Conservation (phyloP, 2,113 vertebrate genomes). For the Atherinomorus stipes region DNA sequence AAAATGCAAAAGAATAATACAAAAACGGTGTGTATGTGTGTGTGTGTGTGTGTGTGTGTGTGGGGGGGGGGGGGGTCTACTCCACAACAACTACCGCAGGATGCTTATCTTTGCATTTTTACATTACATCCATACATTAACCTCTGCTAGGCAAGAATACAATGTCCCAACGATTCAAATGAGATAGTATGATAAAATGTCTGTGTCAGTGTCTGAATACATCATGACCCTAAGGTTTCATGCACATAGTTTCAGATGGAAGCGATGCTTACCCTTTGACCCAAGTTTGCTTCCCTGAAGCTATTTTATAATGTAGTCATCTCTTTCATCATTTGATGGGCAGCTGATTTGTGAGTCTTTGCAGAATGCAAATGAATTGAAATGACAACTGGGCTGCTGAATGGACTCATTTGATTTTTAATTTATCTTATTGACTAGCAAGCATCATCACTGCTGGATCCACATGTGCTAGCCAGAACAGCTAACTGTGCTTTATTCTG, state of each 20-base stretch:
- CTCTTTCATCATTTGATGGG: conserved; percentile 60
- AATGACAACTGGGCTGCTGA: conserved; percentile 62
- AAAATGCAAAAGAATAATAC: background rate
- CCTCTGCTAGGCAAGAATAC: background rate
- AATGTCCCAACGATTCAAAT: background rate
- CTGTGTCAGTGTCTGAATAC: conserved; percentile 10
- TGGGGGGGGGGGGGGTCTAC: background rate
- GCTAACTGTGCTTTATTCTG: too few relatives aligned
- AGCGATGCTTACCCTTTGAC: conserved; percentile 49
- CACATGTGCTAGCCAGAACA: too few relatives aligned
- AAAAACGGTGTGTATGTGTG: too few relatives aligned
- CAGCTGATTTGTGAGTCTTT: conserved; percentile 54
- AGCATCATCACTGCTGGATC: too few relatives aligned
- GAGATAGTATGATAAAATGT: conserved; percentile 10
- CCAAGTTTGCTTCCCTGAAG: conserved; percentile 38
- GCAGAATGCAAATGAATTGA: conserved; percentile 64
- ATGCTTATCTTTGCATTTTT: background rate
- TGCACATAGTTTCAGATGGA: conserved; percentile 23
- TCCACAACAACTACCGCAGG: background rate
- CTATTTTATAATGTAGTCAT: conserved; percentile 58
- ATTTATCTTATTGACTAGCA: too few relatives aligned
- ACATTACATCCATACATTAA: background rate
- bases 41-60: too few relatives aligned
- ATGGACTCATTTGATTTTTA: conserved; percentile 46
- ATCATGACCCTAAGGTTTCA: conserved; percentile 6